Evolutionary conservation across 2,797 vertebrate genomes (phyloP).

Genomic region (Pelochelys cantorii): DNA sequence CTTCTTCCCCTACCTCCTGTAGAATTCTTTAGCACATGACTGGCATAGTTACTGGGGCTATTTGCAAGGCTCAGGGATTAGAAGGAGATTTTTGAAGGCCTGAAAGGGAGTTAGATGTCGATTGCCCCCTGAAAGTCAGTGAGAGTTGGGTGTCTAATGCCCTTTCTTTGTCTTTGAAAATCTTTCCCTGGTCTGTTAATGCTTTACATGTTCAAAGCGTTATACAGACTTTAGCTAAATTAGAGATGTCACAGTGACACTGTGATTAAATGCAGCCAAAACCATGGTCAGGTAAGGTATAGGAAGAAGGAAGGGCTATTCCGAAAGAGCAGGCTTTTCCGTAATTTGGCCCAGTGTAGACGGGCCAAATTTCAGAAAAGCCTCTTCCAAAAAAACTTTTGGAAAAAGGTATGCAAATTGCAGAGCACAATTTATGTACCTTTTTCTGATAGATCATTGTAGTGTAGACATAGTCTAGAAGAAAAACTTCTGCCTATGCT

Average conservation of each 20-base stretch:
- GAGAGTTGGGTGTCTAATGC: not conserved
- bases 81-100: constrained; percentile 1
- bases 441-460: too few relatives aligned
- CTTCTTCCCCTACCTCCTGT: fast-evolving
- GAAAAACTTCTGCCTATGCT: not conserved
- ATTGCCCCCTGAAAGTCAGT: fast-evolving
- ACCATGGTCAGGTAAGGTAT: not conserved
- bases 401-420: too few relatives aligned
- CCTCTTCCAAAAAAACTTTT: too few relatives aligned
- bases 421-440: too few relatives aligned
- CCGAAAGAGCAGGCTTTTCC: too few relatives aligned
- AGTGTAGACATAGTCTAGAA: not conserved
- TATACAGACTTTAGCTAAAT: constrained; percentile 35
- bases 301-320: too few relatives aligned
- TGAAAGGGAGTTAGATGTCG: not conserved
- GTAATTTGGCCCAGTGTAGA: too few relatives aligned
- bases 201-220: not conserved
- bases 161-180: not conserved
- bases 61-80: not conserved
- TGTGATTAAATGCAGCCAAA: constrained; percentile 4
- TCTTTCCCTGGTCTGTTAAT: not conserved
- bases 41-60: fast-evolving
- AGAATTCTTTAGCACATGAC: not conserved
- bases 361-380: too few relatives aligned
- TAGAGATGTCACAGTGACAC: not conserved